Evolutionary conservation across 2,888 invertebrate genomes (phyloP), one percentile per base, ranked within the genome.

Genomic region (Mantis religiosa): DNA sequence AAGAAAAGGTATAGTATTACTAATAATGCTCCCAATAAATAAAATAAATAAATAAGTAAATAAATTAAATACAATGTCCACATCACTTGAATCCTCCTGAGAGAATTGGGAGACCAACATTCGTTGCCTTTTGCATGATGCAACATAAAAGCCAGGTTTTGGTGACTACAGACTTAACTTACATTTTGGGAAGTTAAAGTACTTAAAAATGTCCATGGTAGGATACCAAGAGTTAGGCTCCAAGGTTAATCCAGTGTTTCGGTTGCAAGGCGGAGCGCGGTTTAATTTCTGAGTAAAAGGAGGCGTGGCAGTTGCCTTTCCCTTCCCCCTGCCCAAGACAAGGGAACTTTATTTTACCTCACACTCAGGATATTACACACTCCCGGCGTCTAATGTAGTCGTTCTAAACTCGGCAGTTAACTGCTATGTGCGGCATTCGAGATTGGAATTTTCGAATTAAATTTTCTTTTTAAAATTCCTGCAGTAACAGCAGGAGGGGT

Each of bases 371-470:
- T 71, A 71, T 71, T 71, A 71, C 54, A 71, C 54, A 71, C 54
- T 71, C 54, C 54, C 54, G 54, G 54, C 54, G 54, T 71, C 54
- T 85, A 47, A 85, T 85, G 47, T 54, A 85, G 85, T 54, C 85
- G 47, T 54, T 85, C 47, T 28, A 47, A 47, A 15, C 41, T 15
- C 85, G 6, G 27, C n/a, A n/a, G 54, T 71, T 71, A 71, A 71
- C 54, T 71, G 85, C 34, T 85, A 85, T 85, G 85, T 47, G 85
- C 41, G 85, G 47, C 41, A 85, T 85, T 85, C 85, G 41, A 85
- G 85, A 85, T 47, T 85, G 85, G 85, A 85, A 85, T 85, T 85
- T 85, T 85, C 28, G 47, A 85, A 85, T 85, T 85, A 85, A 47
- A 85, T 85, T 85, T 85, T 27, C 54, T 71, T 85, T 85, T 85